Base-by-base conservation (phyloP, 2,797 vertebrate genomes). In the Muraenolepis orangiensis region DNA sequence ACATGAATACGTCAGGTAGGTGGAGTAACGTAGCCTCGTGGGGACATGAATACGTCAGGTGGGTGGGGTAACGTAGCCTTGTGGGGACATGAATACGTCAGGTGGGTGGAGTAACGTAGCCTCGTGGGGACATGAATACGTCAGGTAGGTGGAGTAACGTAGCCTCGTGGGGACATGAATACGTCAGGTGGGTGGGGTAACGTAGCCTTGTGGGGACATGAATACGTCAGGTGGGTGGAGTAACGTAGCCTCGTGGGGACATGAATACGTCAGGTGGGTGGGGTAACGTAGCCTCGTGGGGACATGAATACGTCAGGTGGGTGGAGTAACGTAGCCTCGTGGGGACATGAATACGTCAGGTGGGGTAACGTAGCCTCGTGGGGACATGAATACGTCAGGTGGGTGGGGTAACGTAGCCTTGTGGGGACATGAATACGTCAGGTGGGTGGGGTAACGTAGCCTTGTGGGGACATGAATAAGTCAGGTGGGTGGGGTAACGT, bases 381-480 rank as follows among this genome's bases (percentile, higher is more conserved):
- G 98, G 97, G 98, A 3, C 98, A 99, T 38, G 97, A 99, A 90
- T 99, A 99, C 0, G 97, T 99, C 85, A 95, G 98, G 98, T 99
- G 91, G 73, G 81, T 51, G 16, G 16, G 1, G 42, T 51, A 51
- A 34, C 32, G 3, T 8, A 34, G 3, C 8, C 16, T 4, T 51
- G 16, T 51, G 42, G 42, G 42, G 42, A 20, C 42, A 51, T 51
- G 42, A 51, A 20, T 20, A 51, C 42, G 42, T 51, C 42, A 20
- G 18, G 42, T 51, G 16, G 42, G 42, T 51, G 16, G 16, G 4
- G 42, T 51, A 51, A 51, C 42, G 4, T 51, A 51, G 5, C 32
- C 32, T 34, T 7, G 32, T 7, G 32, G 32, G 3, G 3, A 34
- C 32, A 34, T 34, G 32, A 34, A 34, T 34, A 34, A 3, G 32